Percentiles rank a stretch among this genome's conserved stretches.
Conservation (phyloP, 1,140 invertebrate genomes). For the Phymastichus coffea region DNA sequence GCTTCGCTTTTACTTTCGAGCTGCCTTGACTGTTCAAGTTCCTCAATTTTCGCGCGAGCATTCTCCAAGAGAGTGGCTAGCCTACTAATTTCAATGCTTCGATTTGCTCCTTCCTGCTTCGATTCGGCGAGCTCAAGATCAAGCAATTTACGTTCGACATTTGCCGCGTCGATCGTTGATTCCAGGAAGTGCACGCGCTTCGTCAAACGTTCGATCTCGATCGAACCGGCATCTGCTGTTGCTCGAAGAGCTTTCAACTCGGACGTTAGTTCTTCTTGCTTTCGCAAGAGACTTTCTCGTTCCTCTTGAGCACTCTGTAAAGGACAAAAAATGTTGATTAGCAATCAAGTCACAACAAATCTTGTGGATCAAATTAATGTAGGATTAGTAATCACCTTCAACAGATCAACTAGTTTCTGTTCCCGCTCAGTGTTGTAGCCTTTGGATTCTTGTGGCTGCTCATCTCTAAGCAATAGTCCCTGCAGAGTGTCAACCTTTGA, state of each 20-base stretch:
- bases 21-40: conserved; percentile 48
- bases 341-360: too few species aligned
- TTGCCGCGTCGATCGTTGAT: conserved; percentile 67
- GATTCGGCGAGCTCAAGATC: conserved; percentile 71
- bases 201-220: conserved; percentile 65
- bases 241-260: conserved; percentile 62
- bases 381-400: conserved; percentile 72
- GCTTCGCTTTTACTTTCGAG: conserved; percentile 52
- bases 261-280: conserved; percentile 74
- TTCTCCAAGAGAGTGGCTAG: conserved; percentile 77
- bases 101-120: conserved; percentile 60
- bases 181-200: conserved; percentile 71
- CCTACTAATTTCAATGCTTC: conserved; percentile 72
- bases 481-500: conserved; percentile 74
- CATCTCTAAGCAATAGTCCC: conserved; percentile 67
- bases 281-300: conserved; percentile 69
- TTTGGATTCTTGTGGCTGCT: conserved; percentile 60
- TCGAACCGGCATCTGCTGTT: conserved; percentile 55
- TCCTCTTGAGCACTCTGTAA: conserved; percentile 77
- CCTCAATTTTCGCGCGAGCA: conserved; percentile 67
- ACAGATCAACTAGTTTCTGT: conserved; percentile 78
- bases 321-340: too few species aligned
- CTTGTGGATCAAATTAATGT: too few species aligned
- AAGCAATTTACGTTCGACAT: conserved; percentile 69
- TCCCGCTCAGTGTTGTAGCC: conserved; percentile 72